Percentiles rank a stretch among this genome's conserved stretches.
Evolutionary conservation across 2,797 vertebrate genomes (phyloP).

Genomic region (Lophius americanus): DNA sequence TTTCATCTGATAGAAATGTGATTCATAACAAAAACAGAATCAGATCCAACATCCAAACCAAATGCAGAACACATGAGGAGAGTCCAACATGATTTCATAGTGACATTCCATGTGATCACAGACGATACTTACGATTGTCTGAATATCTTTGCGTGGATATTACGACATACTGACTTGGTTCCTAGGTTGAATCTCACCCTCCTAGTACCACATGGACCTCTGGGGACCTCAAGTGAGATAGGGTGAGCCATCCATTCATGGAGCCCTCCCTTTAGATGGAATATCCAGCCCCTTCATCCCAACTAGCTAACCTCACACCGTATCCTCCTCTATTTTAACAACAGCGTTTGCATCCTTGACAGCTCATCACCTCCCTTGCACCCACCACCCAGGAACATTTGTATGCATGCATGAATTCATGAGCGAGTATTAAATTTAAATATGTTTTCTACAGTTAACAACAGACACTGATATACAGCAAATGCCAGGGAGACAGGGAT

Average conservation of each 20-base stretch:
- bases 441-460: constrained; percentile 62
- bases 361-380: constrained; percentile 60
- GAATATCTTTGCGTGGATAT: too few species aligned
- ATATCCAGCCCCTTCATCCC: constrained; percentile 19
- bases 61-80: background rate
- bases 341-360: constrained; percentile 41
- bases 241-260: constrained; percentile 16
- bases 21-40: background rate
- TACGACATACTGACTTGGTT: background rate
- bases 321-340: constrained; percentile 36
- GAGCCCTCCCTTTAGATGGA: constrained; percentile 10
- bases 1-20: background rate
- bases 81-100: background rate
- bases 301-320: constrained; percentile 6
- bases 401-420: constrained; percentile 79
- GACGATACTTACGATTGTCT: background rate
- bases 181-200: background rate
- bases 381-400: constrained; percentile 64
- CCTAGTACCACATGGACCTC: background rate
- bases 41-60: background rate
- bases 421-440: constrained; percentile 71
- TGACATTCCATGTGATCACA: background rate
- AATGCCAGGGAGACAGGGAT: constrained; percentile 38
- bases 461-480: constrained; percentile 64
- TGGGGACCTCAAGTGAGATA: background rate